Percentiles rank a stretch among this genome's conserved stretches.
Conservation (phyloP, 2,113 vertebrate genomes). For the Microcebus tavaratra region DNA sequence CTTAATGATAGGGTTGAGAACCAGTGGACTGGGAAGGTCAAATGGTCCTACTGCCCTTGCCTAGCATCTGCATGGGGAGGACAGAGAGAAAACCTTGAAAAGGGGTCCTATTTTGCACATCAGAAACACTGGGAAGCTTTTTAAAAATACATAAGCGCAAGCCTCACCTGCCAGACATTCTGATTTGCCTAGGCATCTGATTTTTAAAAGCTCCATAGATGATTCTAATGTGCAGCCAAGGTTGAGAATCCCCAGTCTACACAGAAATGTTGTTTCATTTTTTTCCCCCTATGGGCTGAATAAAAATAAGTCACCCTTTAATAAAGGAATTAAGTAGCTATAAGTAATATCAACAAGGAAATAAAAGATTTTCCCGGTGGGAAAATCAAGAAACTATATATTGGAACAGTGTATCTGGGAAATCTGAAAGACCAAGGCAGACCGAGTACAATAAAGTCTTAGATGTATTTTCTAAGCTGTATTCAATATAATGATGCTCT, state of each 20-base stretch:
- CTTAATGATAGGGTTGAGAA: not conserved
- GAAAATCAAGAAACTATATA: slow-evolving; percentile 23
- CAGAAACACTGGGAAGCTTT: not conserved
- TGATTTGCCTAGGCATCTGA: not conserved
- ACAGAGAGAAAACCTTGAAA: not conserved
- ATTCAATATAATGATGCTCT: not conserved
- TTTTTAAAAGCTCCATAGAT: slow-evolving; percentile 6
- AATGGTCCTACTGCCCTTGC: not conserved
- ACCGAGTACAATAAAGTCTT: not conserved
- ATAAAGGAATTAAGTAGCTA: not conserved
- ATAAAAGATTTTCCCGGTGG: not conserved
- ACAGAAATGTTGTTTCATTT: not conserved
- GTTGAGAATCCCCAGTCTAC: not conserved
- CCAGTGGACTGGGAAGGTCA: not conserved
- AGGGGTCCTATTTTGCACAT: not conserved
- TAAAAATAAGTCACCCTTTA: slow-evolving; percentile 36
- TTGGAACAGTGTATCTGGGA: slow-evolving; percentile 8
- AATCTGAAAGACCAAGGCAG: slow-evolving; percentile 26
- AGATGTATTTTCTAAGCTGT: not conserved
- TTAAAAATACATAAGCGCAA: not conserved
- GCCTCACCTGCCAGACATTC: not conserved
- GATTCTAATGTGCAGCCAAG: not conserved
- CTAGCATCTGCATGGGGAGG: not conserved
- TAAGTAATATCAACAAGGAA: slow-evolving; percentile 4
- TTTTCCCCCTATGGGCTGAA: not conserved